Evolutionary conservation across 2,888 invertebrate species (phyloP), one percentile per base, ranked within the genome.

Genomic region (Drosophila birchii): DNA sequence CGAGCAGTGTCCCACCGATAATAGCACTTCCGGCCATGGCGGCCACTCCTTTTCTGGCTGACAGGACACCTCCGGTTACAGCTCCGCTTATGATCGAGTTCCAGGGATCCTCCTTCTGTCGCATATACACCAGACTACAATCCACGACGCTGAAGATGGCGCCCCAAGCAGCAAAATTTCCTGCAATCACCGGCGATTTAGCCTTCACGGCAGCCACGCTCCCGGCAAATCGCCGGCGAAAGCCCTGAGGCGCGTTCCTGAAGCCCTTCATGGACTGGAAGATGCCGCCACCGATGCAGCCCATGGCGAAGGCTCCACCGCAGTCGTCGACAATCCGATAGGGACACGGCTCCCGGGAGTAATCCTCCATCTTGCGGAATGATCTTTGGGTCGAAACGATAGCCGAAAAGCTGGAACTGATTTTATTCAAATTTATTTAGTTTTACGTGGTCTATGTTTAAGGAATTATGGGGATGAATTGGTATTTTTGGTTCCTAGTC

Each of bases 271-370:
- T 96, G 69, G 97, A 96, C 93, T 99, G 99, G 93, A 99, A 99
- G 69, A 99, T 95, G 38, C 97, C 97, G 23, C 99, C 99, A 16
- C 99, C 99, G 75, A 99, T 97, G 56, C 97, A 96, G 39, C 99
- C 99, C 99, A 99, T 99, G 23, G 99, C 96, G 92, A 99, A 99
- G 8, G 99, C 99, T 79, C 99, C 99, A 32, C 99, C 99, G 91
- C 98, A 98, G 92, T 99, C 99, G 91, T 99, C 99, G 18, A 99
- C 96, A 88, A 99, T 99, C 86, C 99, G 95, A 97, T 98, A 99
- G 2, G 99, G 99, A 91, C 98, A 98, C 26, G 98, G 98, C 94
- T 98, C 98, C 94, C 98, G 95, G 54, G 97, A 93, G 58, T 98
- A 98, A 94, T 98, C 98, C 93, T 98, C 98, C 98, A 98, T 98